These are phyloP conservation scores for Danio jaintianensis DNA, from an alignment of 2,797 vertebrate genomes.

Conservation along the genomic window DNA sequence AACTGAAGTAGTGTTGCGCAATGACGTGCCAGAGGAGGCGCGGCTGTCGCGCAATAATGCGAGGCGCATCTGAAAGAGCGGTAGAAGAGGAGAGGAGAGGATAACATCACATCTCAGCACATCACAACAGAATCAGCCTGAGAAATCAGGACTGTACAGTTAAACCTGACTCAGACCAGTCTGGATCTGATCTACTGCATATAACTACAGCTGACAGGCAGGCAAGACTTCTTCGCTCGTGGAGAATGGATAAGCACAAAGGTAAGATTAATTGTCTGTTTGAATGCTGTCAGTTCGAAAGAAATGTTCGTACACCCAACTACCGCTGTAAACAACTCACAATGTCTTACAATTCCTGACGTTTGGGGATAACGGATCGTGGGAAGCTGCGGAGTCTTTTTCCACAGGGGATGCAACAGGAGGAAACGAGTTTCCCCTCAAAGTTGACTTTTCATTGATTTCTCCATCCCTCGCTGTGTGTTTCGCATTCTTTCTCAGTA, in stretches of 20 bases:
- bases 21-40: slow-evolving; percentile 51
- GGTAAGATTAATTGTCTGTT: slow-evolving; percentile 67
- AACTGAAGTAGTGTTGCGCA: not conserved
- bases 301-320: not conserved
- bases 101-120: slow-evolving; percentile 20
- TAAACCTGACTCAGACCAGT: slow-evolving; percentile 20
- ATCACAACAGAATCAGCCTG: slow-evolving; percentile 21
- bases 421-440: slow-evolving; percentile 21
- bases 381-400: slow-evolving; percentile 8
- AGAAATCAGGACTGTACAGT: slow-evolving; percentile 22
- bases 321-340: not conserved
- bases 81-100: slow-evolving; percentile 27
- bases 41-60: slow-evolving; percentile 14
- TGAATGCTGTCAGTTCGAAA: not conserved
- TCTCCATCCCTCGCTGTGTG: not conserved
- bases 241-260: slow-evolving; percentile 82
- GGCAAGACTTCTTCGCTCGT: slow-evolving; percentile 24
- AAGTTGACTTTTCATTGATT: slow-evolving; percentile 21
- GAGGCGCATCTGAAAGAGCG: slow-evolving; percentile 31
- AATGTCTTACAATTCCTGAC: not conserved
- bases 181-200: slow-evolving; percentile 32
- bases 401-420: slow-evolving; percentile 16
- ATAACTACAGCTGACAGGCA: not conserved
- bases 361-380: slow-evolving; percentile 8
- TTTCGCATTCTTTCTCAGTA: not conserved